Percentiles rank a stretch among this genome's conserved stretches.
These are phyloP conservation scores for Hylaeus anthracinus DNA, from an alignment of 1,140 invertebrate genomes.

Conservation along the genomic window DNA sequence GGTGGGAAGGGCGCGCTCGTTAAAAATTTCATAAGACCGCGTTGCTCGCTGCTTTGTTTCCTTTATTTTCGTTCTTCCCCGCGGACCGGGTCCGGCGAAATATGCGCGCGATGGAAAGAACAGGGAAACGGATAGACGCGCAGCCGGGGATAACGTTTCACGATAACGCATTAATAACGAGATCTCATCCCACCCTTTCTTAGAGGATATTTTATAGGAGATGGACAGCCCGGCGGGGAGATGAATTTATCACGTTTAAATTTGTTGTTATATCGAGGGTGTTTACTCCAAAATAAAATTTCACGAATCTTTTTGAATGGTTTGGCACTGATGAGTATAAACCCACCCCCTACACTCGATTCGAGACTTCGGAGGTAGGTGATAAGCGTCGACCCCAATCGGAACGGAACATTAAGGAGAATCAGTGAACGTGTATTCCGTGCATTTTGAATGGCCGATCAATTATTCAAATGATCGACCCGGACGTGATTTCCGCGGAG, in stretches of 20 bases:
- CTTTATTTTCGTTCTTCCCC: conserved; percentile 2
- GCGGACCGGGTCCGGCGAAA: conserved; percentile 11
- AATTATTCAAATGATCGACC: conserved; percentile 63
- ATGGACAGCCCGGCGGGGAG: no score
- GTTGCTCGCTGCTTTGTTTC: conserved; percentile 10
- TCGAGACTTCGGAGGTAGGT: not conserved
- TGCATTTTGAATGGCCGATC: conserved; percentile 50
- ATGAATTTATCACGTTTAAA: no score
- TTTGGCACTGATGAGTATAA: no score
- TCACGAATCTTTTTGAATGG: no score
- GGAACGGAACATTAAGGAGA: conserved; percentile 46
- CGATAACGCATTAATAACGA: conserved; percentile 34
- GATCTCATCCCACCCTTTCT: not conserved
- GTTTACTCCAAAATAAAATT: no score
- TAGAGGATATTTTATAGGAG: no score
- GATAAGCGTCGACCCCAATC: conserved; percentile 33
- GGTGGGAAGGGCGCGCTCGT: not conserved
- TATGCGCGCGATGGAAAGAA: conserved; percentile 7
- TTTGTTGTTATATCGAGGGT: no score
- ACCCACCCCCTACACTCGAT: no score
- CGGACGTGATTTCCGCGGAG: conserved; percentile 47
- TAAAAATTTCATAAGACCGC: conserved; percentile 43
- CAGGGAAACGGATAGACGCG: not conserved
- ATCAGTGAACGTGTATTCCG: conserved; percentile 52
- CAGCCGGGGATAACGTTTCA: not conserved